These are phyloP conservation scores for Meta bourneti DNA, from an alignment of 2,888 invertebrate species.

Conservation along the genomic window DNA sequence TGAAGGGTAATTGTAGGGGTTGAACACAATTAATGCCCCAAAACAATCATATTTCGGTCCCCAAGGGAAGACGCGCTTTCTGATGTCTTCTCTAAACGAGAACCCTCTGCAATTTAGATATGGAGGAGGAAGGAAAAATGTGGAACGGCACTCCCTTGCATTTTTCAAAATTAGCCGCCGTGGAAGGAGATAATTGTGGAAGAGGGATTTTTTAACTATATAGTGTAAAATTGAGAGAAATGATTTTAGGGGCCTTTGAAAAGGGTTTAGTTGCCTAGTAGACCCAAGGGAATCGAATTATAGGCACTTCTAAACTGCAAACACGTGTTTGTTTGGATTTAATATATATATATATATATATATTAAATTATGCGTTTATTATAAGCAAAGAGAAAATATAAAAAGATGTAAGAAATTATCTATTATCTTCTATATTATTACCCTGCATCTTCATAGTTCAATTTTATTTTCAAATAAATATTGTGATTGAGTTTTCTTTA, in stretches of 20 bases:
- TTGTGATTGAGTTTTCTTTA: too few species aligned
- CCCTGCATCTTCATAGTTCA: too few species aligned
- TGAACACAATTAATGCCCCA: conserved; percentile 66
- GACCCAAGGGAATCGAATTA: too few species aligned
- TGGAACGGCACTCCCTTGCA: conserved; percentile 47
- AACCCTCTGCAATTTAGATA: conserved; percentile 43
- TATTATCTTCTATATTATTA: too few species aligned
- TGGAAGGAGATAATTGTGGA: conserved; percentile 4
- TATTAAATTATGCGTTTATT: too few species aligned
- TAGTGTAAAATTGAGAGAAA: background rate
- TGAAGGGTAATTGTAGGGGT: conserved; percentile 72
- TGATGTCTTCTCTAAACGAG: conserved; percentile 54
- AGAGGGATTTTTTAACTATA: background rate
- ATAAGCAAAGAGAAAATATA: too few species aligned
- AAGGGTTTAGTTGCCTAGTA: background rate
- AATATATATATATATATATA: too few species aligned
- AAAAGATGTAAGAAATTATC: too few species aligned
- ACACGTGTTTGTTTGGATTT: too few species aligned
- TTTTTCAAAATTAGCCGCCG: conserved; percentile 31
- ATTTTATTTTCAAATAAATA: too few species aligned
- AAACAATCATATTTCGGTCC: conserved; percentile 56
- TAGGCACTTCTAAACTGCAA: too few species aligned
- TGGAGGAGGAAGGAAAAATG: background rate
- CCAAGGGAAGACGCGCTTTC: conserved; percentile 42
- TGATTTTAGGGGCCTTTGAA: background rate